These are phyloP conservation scores for Villa cingulata DNA, from an alignment of 2,888 invertebrate species.

Conservation along the genomic window DNA sequence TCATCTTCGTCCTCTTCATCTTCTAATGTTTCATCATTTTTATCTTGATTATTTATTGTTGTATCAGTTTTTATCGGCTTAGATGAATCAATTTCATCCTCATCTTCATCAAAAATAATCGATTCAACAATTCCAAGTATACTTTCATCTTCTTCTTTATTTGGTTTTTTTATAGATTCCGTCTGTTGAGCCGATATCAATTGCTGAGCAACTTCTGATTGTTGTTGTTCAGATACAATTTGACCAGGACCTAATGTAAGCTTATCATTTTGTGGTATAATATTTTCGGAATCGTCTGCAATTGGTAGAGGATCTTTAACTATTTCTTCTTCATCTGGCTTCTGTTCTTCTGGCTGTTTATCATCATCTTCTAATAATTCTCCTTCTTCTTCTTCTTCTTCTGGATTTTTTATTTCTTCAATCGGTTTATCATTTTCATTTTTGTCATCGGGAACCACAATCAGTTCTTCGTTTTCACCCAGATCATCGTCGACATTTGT, in stretches of 20 bases:
- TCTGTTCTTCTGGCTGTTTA: no score
- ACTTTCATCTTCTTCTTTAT: slow-evolving; percentile 1
- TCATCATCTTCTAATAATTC: no score
- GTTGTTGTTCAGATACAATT: no score
- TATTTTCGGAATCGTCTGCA: background rate
- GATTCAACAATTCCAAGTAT: slow-evolving; percentile 5
- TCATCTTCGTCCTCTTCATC: background rate
- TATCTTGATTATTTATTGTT: background rate
- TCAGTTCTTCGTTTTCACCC: background rate
- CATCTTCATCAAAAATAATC: slow-evolving; percentile 5
- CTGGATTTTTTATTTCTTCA: no score
- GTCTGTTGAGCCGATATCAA: no score
- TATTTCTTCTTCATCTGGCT: no score
- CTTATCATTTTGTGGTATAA: background rate
- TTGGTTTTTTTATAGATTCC: background rate
- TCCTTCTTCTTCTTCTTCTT: no score
- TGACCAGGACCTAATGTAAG: no score
- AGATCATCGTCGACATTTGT: background rate
- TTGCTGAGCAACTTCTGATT: no score
- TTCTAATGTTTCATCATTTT: background rate
- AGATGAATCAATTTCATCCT: background rate
- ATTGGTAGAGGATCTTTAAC: no score
- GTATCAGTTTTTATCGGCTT: background rate
- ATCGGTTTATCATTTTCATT: background rate
- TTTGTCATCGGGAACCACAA: background rate